A percentile compares a stretch with the other conserved stretches of the same genome.
These are phyloP conservation scores for Calidris pygmaea DNA, from an alignment of 2,113 vertebrate genomes.

Conservation along the genomic window DNA sequence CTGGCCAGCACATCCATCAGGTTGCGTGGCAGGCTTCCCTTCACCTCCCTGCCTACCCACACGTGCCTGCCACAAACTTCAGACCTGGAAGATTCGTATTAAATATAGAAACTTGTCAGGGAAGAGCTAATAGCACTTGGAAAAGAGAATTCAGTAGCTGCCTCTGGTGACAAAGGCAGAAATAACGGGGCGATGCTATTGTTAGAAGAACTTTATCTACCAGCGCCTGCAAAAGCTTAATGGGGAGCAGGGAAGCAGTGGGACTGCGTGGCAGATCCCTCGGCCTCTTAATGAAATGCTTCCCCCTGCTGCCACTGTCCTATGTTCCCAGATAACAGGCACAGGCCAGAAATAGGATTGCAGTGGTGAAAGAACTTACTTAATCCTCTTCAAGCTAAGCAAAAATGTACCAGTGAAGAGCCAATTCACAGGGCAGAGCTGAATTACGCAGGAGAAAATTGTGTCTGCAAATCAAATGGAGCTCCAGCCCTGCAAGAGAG, in stretches of 20 bases:
- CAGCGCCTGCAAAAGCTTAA: neutral
- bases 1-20: fast-evolving
- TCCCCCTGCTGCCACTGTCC: neutral
- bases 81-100: neutral
- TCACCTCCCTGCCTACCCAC: neutral
- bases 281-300: constrained; percentile 1
- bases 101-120: constrained; percentile 23
- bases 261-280: neutral
- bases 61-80: neutral
- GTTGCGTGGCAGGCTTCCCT: neutral
- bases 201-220: constrained; percentile 54
- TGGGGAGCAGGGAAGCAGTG: neutral
- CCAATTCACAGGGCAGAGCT: constrained; percentile 27
- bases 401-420: constrained; percentile 44
- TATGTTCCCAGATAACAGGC: constrained; percentile 59
- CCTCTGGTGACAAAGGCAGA: constrained; percentile 19
- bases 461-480: constrained; percentile 38
- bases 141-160: constrained; percentile 26
- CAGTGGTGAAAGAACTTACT: constrained; percentile 43
- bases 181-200: constrained; percentile 20
- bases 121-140: constrained; percentile 2
- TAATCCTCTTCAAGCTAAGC: constrained; percentile 52
- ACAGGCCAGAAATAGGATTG: constrained; percentile 59
- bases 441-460: constrained; percentile 23
- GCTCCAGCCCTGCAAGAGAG: neutral